Evolutionary conservation across 2,797 vertebrate genomes (phyloP).

Genomic region (Danio jaintianensis): DNA sequence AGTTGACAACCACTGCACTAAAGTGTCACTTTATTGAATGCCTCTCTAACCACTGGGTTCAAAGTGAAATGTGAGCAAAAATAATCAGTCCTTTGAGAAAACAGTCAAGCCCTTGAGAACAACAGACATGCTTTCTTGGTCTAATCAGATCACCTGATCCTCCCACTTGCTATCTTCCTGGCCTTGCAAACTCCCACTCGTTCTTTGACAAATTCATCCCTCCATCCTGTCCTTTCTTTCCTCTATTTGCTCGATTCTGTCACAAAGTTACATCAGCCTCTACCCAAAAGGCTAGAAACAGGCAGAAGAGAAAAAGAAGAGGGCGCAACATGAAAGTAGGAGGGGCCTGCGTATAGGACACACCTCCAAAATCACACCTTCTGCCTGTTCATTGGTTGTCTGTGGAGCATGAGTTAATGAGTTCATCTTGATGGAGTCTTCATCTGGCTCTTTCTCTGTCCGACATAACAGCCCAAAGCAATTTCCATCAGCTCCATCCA

Average conservation of each 20-base stretch:
- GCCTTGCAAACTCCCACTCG: conserved; percentile 49
- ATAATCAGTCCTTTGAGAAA: conserved; percentile 30
- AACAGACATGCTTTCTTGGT: conserved; percentile 33
- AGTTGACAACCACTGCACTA: too few relatives aligned
- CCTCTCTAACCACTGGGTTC: conserved; percentile 2
- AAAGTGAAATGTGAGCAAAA: conserved; percentile 27
- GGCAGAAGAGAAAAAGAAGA: conserved; percentile 17
- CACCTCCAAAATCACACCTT: conserved; percentile 45
- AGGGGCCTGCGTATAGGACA: conserved; percentile 58
- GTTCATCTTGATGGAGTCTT: conserved; percentile 27
- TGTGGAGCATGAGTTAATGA: conserved; percentile 45
- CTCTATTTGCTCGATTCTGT: conserved; percentile 59
- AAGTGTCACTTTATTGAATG: background rate
- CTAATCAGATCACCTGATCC: conserved; percentile 49
- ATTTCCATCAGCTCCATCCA: conserved; percentile 13
- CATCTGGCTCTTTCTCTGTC: conserved; percentile 20
- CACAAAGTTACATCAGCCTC: conserved; percentile 61
- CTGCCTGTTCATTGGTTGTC: conserved; percentile 39
- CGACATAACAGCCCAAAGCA: background rate
- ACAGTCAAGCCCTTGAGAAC: conserved; percentile 24
- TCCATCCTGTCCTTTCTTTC: conserved; percentile 53
- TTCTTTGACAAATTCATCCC: conserved; percentile 52
- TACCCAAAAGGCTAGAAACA: conserved; percentile 43
- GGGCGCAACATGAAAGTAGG: conserved; percentile 52
- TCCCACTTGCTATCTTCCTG: conserved; percentile 54